Base-by-base conservation (phyloP, 2,888 invertebrate genomes). In the Eupithecia subumbrata region DNA sequence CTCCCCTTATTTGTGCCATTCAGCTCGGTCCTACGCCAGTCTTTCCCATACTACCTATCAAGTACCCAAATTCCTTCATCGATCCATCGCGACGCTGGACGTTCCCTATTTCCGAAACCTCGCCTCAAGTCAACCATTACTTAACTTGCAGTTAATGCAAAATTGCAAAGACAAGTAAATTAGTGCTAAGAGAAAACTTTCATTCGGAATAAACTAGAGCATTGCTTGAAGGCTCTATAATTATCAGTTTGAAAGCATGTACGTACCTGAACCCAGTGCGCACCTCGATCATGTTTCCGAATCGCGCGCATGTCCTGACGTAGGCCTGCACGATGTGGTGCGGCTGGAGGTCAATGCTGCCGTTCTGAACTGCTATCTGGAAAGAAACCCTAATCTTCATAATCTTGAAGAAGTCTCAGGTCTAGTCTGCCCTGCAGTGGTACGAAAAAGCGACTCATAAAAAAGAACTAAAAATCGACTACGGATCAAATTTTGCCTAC, bases 221-320 rank as follows among this genome's bases (percentile, higher is more conserved):
- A 2, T 40, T 40, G 40, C 9, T 9, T 5, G 40, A 40, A 11
- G 40, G 40, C 7, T 37, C 7, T 37, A 37, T 37, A 7, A 7
- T 40, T 11, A 40, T 40, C 40, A 40, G 40, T 40, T 48, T 7
- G 5, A 5, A 48, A 45, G 45, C 22, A 25, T 25, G 4, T 25
- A 67, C 12, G 1, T 68, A 95, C 95, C 90, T 91, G 80, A 91
- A 93, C 1, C 90, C 95, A 68, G 92, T 86, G 30, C 95, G 88
- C 7, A 95, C 89, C 87, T 95, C 97, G 18, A 96, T 95, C 84
- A 96, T 93, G 66, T 95, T 89, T 0, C 97, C 96, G 76, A 97
- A 96, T 84, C 91, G 84, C 0, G 96, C 95, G 77, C 96, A 94
- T 0, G 95, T 91, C 72, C 93, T 88, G 0, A 96, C 95, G 82